Conservation (phyloP, 2,888 invertebrate species). For the Chymomyza fuscimana region DNA sequence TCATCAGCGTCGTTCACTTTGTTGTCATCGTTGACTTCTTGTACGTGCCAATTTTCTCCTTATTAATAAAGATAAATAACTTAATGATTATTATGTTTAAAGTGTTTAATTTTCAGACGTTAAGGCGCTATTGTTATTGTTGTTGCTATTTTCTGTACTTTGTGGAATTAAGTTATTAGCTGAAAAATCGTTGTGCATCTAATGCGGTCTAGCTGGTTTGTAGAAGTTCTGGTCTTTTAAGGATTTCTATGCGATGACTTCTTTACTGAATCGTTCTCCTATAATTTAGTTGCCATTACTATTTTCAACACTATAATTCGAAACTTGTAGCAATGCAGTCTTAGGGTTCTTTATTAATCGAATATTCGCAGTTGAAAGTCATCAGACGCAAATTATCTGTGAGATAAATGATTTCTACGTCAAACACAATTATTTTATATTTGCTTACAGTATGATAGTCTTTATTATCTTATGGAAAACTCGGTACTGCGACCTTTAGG, state of each 20-base stretch:
- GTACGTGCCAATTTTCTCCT: slow-evolving; percentile 39
- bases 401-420: no score
- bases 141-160: slow-evolving; percentile 30
- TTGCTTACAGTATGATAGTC: no score
- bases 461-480: no score
- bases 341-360: no score
- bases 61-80: slow-evolving; percentile 75
- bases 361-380: no score
- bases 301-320: no score
- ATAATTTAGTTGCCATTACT: neutral
- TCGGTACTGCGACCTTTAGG: no score
- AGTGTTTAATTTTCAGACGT: slow-evolving; percentile 69
- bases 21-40: slow-evolving; percentile 20
- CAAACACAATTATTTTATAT: no score
- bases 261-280: neutral
- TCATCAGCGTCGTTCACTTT: slow-evolving; percentile 5
- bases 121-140: slow-evolving; percentile 46
- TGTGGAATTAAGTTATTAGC: slow-evolving; percentile 9
- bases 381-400: no score
- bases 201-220: neutral
- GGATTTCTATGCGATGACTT: neutral
- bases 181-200: neutral
- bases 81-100: slow-evolving; percentile 72
- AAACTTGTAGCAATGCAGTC: no score
- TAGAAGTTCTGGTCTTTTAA: neutral